Conservation (phyloP, 2,113 vertebrate species). For the Chloropsis hardwickii region DNA sequence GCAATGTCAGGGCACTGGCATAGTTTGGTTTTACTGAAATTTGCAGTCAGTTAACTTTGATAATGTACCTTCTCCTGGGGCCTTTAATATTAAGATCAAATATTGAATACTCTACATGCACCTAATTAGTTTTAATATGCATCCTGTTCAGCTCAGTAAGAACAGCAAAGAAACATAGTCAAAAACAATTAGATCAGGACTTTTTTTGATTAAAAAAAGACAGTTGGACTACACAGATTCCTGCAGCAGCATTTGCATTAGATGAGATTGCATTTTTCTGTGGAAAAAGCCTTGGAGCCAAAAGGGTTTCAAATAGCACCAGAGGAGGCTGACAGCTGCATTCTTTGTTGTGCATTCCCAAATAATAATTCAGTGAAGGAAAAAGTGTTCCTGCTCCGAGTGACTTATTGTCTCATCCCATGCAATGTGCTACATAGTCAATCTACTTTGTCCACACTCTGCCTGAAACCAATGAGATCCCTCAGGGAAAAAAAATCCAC, state of each 20-base stretch:
- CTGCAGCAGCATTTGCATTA: constrained; percentile 35
- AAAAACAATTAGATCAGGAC: constrained; percentile 13
- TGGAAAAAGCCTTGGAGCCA: constrained; percentile 38
- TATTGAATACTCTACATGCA: constrained; percentile 2
- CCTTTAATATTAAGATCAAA: constrained; percentile 36
- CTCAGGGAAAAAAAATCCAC: neutral
- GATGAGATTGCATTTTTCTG: constrained; percentile 50
- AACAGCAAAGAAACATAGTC: constrained; percentile 9
- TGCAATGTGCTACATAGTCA: neutral
- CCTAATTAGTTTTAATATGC: constrained; percentile 35
- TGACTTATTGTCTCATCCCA: neutral
- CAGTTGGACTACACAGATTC: constrained; percentile 15
- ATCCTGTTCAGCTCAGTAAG: neutral
- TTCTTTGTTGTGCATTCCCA: neutral
- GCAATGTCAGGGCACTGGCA: neutral
- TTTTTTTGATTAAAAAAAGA: neutral
- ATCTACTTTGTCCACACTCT: neutral
- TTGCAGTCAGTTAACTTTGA: neutral
- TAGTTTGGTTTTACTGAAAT: neutral
- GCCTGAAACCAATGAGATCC: neutral
- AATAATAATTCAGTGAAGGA: neutral
- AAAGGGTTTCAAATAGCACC: constrained; percentile 30
- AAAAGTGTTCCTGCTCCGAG: neutral
- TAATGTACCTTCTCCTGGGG: constrained; percentile 11
- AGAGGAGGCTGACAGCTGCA: constrained; percentile 12